Evolutionary conservation across 2,113 vertebrate species (phyloP).

Genomic region (Burhinus bistriatus): DNA sequence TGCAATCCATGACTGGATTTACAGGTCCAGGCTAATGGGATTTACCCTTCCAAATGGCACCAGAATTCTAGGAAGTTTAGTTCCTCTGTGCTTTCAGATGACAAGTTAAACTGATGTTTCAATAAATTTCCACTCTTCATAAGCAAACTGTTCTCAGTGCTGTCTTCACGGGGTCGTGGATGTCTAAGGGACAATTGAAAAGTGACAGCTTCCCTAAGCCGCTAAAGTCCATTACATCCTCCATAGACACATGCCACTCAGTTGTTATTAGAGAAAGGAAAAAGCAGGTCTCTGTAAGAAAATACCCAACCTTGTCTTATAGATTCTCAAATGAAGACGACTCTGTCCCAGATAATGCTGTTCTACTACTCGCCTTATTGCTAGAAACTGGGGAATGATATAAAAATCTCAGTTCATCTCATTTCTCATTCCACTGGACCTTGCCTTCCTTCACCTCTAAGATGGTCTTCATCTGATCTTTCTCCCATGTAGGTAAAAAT

Average conservation of each 20-base stretch:
- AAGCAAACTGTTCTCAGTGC: background rate
- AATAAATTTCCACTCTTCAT: background rate
- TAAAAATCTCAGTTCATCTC: background rate
- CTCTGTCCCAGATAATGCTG: background rate
- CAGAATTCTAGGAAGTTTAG: background rate
- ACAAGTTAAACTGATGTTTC: background rate
- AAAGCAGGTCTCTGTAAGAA: background rate
- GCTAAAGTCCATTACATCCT: background rate
- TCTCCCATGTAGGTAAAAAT: background rate
- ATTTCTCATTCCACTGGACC: background rate
- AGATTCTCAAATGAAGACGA: background rate
- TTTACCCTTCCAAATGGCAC: background rate
- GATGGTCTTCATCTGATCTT: background rate
- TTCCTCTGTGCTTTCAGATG: background rate
- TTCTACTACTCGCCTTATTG: background rate
- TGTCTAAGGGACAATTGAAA: background rate
- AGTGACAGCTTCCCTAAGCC: background rate
- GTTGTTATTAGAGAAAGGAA: background rate
- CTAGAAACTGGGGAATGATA: background rate
- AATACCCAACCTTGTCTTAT: background rate
- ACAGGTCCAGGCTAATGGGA: background rate
- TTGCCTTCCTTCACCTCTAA: background rate
- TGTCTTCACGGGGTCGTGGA: background rate
- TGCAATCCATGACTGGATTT: background rate
- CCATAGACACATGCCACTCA: rapidly evolving